Base-by-base conservation (phyloP, 2,888 invertebrate species). In the Ceraclea dissimilis region DNA sequence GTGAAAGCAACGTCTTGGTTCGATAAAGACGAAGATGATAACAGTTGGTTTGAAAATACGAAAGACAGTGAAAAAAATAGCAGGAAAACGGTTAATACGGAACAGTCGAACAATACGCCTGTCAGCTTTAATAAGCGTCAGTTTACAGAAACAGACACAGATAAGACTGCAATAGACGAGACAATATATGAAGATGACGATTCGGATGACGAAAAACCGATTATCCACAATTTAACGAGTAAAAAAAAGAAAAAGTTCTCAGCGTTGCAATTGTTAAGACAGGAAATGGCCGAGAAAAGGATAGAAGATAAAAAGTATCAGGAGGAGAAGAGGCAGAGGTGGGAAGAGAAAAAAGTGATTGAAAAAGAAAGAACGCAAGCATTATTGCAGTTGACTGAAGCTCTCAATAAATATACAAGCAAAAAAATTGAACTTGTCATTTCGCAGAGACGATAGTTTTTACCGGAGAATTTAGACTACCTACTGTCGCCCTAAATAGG, bases 351-450 rank as follows among this genome's bases (percentile, higher is more conserved):
- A 16, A 52, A 52, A 20, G 39, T 44, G 2, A 52, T 52, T 6
- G 52, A 52, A 43, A 21, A 21, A 11, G 52, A 52, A 39, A 52
- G 44, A 22, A 52, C 44, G 8, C 52, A 52, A 44, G 52, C 52
- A n/a, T 16, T 52, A 11, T 22, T 52, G 17, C 52, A 43, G 11
- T 44, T 52, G 26, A 52, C 52, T 2, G 26, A 16, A 22, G 52
- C 52, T n/a, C 18, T 52, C 8, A 52, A 39, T 22, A 52, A 52
- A 43, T 52, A 52, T 17, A 44, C 52, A 5, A 43, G 39, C 16
- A 52, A 52, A 22, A 52, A 52, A 16, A 44, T 43, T 44, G 52
- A 52, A 16, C 22, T 52, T 18, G 52, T 52, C 6, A 39, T 52
- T 22, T 52, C 43, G 19, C 43, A 52, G 22, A 52, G 22, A 39